phyloP scores from a whole-genome alignment of 2,113 vertebrate genomes.

The Pyrgilauda ruficollis region DNA sequence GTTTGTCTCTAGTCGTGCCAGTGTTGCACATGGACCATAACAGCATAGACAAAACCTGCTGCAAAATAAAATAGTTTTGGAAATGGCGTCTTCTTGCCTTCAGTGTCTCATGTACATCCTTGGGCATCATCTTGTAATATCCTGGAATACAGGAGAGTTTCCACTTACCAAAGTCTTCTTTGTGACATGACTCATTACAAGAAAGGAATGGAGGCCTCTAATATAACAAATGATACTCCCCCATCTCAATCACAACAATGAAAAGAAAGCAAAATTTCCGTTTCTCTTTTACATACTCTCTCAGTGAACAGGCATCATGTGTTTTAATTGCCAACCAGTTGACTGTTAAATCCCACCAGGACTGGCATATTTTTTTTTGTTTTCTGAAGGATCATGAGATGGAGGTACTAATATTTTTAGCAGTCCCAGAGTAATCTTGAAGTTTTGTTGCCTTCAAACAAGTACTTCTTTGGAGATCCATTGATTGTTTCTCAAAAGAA shows the following conservation, averaged over 20 bases:
- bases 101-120: accelerated
- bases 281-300: background rate
- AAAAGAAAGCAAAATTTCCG: background rate
- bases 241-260: background rate
- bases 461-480: background rate
- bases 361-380: background rate
- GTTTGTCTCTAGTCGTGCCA: background rate
- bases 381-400: background rate
- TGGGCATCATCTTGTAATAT: background rate
- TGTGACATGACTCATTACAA: background rate
- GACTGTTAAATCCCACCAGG: background rate
- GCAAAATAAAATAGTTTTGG: background rate
- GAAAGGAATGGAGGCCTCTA: background rate
- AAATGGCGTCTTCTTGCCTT: background rate
- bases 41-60: background rate
- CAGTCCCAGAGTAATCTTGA: background rate
- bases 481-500: background rate
- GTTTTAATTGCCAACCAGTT: background rate
- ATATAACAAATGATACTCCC: accelerated
- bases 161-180: background rate
- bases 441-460: background rate
- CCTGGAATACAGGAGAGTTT: background rate
- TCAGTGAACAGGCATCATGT: background rate
- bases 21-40: background rate
- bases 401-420: background rate